phyloP scores from a whole-genome alignment of 1,140 invertebrate genomes.

The Drosophila repletoides region DNA sequence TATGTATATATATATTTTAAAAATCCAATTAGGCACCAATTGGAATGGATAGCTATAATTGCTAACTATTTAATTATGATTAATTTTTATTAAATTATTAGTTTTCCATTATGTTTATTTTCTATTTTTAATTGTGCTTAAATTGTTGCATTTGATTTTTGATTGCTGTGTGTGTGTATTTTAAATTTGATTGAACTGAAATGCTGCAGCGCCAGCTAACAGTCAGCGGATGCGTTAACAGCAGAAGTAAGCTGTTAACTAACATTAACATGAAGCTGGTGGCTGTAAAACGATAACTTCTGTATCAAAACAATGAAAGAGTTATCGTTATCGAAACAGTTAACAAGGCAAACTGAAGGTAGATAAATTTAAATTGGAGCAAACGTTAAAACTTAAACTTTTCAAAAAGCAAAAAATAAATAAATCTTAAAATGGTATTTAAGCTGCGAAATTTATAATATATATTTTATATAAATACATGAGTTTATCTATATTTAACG shows the following conservation, averaged over 20 bases:
- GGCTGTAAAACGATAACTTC: neutral
- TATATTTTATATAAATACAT: too few relatives aligned
- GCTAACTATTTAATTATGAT: too few relatives aligned
- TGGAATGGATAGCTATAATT: too few relatives aligned
- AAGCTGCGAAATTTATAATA: too few relatives aligned
- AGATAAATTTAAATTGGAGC: neutral
- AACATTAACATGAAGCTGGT: slow-evolving; percentile 13
- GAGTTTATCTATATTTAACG: too few relatives aligned
- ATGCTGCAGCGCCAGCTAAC: slow-evolving; percentile 16
- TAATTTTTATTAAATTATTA: too few relatives aligned
- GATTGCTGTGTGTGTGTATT: neutral
- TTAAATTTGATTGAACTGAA: slow-evolving; percentile 23
- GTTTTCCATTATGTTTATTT: neutral
- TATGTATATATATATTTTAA: too few relatives aligned
- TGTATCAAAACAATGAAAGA: neutral
- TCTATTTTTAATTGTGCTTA: neutral
- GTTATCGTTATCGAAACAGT: slow-evolving; percentile 11
- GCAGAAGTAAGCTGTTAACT: slow-evolving; percentile 13
- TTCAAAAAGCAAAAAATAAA: neutral
- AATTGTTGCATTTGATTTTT: neutral
- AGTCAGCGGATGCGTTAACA: slow-evolving; percentile 16
- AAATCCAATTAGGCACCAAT: too few relatives aligned
- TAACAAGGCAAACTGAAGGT: neutral
- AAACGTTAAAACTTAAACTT: too few relatives aligned
- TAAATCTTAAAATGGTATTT: too few relatives aligned